Conservation (phyloP, 2,888 invertebrate species). For the Sipunculus nudus region DNA sequence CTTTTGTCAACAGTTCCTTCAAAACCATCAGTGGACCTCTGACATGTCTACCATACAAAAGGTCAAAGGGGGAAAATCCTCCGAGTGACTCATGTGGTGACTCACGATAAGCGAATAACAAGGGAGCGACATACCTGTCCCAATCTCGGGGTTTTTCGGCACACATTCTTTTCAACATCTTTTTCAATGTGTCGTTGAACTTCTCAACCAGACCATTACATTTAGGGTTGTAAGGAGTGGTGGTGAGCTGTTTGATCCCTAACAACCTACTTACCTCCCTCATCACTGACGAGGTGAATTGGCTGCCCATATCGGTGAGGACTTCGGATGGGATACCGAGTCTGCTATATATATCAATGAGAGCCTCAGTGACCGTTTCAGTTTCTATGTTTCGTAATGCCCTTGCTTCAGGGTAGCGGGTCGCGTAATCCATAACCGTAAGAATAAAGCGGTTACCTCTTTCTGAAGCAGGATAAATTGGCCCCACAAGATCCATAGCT, state of each 20-base stretch:
- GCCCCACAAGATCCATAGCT: too few relatives aligned
- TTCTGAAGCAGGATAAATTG: too few relatives aligned
- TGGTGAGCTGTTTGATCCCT: constrained; percentile 20
- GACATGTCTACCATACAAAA: constrained; percentile 13
- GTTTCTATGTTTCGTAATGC: too few relatives aligned
- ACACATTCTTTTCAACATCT: constrained; percentile 5
- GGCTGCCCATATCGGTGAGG: constrained; percentile 25
- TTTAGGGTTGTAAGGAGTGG: constrained; percentile 23
- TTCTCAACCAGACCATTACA: constrained; percentile 24
- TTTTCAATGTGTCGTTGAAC: constrained; percentile 25
- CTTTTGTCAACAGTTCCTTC: background rate
- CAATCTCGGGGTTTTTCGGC: constrained; percentile 7
- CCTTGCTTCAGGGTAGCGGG: too few relatives aligned
- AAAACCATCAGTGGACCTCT: constrained; percentile 4
- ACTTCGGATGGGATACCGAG: constrained; percentile 35
- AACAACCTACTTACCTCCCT: constrained; percentile 23
- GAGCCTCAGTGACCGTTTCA: constrained; percentile 28
- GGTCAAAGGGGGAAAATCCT: constrained; percentile 18
- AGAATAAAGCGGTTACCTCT: too few relatives aligned
- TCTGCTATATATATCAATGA: constrained; percentile 29
- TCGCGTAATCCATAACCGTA: too few relatives aligned
- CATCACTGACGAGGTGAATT: constrained; percentile 38
- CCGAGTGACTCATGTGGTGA: constrained; percentile 4
- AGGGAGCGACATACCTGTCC: constrained; percentile 11
- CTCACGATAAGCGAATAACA: constrained; percentile 14